Base-by-base conservation (phyloP, 2,888 invertebrate species). In the Apodemia mormo region DNA sequence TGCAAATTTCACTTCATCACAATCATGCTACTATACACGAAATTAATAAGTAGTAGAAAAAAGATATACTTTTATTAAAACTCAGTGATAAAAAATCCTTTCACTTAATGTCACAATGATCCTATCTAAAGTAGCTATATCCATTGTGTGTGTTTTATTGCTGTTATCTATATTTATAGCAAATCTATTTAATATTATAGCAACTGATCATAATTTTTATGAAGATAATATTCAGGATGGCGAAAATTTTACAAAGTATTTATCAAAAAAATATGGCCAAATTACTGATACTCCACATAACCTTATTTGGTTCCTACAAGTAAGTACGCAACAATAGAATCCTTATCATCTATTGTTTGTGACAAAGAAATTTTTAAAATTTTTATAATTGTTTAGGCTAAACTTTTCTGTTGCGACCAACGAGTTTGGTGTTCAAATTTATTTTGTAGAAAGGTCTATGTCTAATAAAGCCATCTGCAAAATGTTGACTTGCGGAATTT, bases 301-400 rank as follows among this genome's bases (percentile, higher is more conserved):
- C 80, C 85, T 97, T 66, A 90, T 96, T 75, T 97, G 96, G 96
- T 97, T 97, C 87, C 80, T 97, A 74, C 97, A 97, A 94, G 97
- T 96, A 87, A 86, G 80, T 81, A 69, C 40, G 69, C 65, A 30
- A 61, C 37, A 37, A 49, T 49, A 14, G 43, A 67, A 2, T 58
- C 6, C 10, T 65, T n/a, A 14, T 66, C 8, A 12, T 49, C 14
- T 29, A 37, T 33, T 58, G 30, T 14, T 64, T 64, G n/a, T 64
- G 14, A 33, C 61, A 64, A 37, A 64, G 61, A 64, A 10, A 30
- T 58, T 0, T 64, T 37, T n/a, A 52, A 2, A 5, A 37, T 22
- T 22, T 22, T 22, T 22, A 22, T 22, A 22, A 22, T 22, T 22
- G 22, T 22, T 22, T 22, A 22, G 22, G 22, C 22, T 22, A 22